Evolutionary conservation across 2,888 invertebrate genomes (phyloP).

Genomic region (Melolontha melolontha): DNA sequence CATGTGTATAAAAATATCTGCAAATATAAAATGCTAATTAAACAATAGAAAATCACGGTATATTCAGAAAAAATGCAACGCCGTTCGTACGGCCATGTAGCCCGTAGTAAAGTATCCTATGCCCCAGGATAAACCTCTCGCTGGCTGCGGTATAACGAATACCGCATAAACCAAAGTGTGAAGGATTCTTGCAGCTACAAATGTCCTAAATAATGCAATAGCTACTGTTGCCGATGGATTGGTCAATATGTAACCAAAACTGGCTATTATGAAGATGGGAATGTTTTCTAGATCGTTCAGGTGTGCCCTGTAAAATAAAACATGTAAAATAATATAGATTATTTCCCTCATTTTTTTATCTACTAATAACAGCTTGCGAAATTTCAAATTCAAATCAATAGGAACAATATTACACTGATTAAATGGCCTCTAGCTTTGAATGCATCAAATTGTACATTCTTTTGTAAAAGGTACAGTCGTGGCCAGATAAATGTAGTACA

Average conservation of each 20-base stretch:
- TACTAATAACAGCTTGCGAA: no score
- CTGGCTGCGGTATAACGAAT: slow-evolving; percentile 69
- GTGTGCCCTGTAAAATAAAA: slow-evolving; percentile 70
- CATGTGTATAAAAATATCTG: no score
- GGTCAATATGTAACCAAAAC: slow-evolving; percentile 72
- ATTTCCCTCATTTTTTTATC: no score
- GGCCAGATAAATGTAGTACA: no score
- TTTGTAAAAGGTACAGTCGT: no score
- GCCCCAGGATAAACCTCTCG: slow-evolving; percentile 47
- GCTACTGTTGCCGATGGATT: slow-evolving; percentile 69
- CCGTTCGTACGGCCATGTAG: slow-evolving; percentile 48
- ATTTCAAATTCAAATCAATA: no score
- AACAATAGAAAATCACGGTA: no score
- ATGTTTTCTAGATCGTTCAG: slow-evolving; percentile 81
- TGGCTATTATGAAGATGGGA: slow-evolving; percentile 72
- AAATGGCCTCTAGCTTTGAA: no score
- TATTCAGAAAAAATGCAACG: slow-evolving; percentile 40
- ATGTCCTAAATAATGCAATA: slow-evolving; percentile 69
- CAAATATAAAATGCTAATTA: no score
- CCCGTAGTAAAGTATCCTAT: slow-evolving; percentile 45
- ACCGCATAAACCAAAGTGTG: slow-evolving; percentile 77
- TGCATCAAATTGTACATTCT: no score
- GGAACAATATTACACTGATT: no score
- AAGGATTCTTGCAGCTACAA: slow-evolving; percentile 69
- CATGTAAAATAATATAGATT: not conserved